A percentile compares a stretch with the other conserved stretches of the same genome.
These are phyloP conservation scores for Antidorcas marsupialis DNA, from an alignment of 2,113 vertebrate species.

Conservation along the genomic window DNA sequence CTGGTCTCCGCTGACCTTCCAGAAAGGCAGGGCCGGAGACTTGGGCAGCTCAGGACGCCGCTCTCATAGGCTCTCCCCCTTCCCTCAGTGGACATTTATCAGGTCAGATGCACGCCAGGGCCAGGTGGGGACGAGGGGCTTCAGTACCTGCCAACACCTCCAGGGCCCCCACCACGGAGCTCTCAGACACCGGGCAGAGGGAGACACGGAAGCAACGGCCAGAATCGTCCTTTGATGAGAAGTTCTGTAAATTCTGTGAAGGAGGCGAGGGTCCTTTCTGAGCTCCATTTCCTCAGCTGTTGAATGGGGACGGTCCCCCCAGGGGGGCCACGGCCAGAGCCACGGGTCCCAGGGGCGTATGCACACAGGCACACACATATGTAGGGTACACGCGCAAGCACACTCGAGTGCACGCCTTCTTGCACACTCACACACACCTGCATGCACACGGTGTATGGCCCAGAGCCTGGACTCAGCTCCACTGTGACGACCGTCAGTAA, in stretches of 20 bases:
- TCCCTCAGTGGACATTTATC: not conserved
- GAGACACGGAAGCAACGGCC: rapidly evolving
- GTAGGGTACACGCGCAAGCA: rapidly evolving
- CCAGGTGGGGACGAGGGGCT: rapidly evolving
- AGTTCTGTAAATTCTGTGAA: rapidly evolving
- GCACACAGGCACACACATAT: rapidly evolving
- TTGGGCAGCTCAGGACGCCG: rapidly evolving
- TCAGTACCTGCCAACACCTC: not conserved
- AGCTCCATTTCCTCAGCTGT: rapidly evolving
- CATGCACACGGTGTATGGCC: rapidly evolving
- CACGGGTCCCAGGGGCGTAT: not conserved
- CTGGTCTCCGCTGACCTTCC: not conserved
- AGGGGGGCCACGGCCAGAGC: too few species aligned
- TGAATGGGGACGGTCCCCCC: rapidly evolving
- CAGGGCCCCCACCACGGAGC: rapidly evolving
- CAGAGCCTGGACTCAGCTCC: too few species aligned
- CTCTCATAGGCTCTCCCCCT: not conserved
- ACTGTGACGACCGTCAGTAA: rapidly evolving
- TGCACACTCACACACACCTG: rapidly evolving
- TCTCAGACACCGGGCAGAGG: rapidly evolving
- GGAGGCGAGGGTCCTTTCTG: not conserved
- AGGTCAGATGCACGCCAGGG: not conserved
- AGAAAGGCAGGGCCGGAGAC: not conserved
- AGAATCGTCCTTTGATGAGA: rapidly evolving
- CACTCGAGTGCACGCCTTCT: rapidly evolving